Evolutionary conservation across 1,140 invertebrate genomes (phyloP).

Genomic region (Hetaerina americana): DNA sequence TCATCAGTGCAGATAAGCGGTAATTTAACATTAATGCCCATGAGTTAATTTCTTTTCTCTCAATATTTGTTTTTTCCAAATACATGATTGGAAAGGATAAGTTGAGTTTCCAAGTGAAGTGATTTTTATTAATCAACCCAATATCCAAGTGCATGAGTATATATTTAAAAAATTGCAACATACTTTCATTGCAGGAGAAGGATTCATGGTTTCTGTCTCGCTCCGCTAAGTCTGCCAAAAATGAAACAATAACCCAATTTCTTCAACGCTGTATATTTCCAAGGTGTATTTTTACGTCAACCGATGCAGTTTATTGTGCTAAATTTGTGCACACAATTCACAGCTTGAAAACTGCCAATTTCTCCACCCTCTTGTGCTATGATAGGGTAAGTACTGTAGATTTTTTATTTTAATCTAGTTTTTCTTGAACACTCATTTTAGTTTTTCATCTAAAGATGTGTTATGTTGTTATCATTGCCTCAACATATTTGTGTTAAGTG

Average conservation of each 20-base stretch:
- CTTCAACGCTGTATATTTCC: constrained; percentile 94
- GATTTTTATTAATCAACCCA: too few relatives aligned
- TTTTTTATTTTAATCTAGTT: constrained; percentile 9
- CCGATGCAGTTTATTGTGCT: constrained; percentile 93
- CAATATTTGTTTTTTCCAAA: too few relatives aligned
- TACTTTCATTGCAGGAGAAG: constrained; percentile 58
- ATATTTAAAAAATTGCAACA: too few relatives aligned
- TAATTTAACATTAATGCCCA: too few relatives aligned
- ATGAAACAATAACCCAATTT: constrained; percentile 92
- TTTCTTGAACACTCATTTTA: constrained; percentile 2
- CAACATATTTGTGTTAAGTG: too few relatives aligned
- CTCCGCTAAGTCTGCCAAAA: constrained; percentile 77
- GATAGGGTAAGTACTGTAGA: constrained; percentile 60
- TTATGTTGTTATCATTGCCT: too few relatives aligned
- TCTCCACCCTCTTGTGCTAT: constrained; percentile 93
- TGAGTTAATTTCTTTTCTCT: too few relatives aligned
- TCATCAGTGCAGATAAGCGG: too few relatives aligned
- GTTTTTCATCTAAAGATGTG: too few relatives aligned
- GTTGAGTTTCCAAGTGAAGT: too few relatives aligned
- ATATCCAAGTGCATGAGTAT: too few relatives aligned
- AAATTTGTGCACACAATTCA: constrained; percentile 95
- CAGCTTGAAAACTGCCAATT: constrained; percentile 88
- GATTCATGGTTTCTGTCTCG: constrained; percentile 83
- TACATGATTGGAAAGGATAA: too few relatives aligned
- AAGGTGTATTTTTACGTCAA: constrained; percentile 84